Percentiles rank a stretch among this genome's conserved stretches.
Conservation (phyloP, 2,888 invertebrate species). For the Lasius fuliginosus region DNA sequence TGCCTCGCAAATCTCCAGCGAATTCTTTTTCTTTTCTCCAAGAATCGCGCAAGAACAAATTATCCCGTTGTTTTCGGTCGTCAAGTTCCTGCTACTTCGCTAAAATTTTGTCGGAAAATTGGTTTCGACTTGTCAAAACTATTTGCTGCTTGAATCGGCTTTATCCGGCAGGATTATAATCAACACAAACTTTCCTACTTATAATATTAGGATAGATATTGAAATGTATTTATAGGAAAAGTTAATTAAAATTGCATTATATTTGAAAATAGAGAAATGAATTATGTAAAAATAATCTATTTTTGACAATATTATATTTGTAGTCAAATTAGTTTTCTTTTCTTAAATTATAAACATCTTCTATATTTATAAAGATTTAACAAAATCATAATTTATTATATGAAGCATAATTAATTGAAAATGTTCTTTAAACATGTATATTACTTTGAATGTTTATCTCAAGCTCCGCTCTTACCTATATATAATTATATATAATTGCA, state of each 20-base stretch:
- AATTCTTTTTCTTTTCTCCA: slow-evolving; percentile 20
- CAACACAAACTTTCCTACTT: neutral
- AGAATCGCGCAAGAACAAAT: slow-evolving; percentile 15
- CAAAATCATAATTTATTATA: neutral
- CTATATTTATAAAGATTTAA: neutral
- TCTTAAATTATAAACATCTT: neutral
- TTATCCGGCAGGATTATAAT: slow-evolving; percentile 5
- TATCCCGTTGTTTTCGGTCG: slow-evolving; percentile 34
- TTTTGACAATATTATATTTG: neutral
- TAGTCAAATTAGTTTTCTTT: neutral
- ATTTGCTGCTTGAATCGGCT: slow-evolving; percentile 24
- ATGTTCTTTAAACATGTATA: neutral
- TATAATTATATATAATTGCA: neutral
- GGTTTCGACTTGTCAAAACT: slow-evolving; percentile 35
- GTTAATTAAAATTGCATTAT: neutral
- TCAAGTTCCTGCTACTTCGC: neutral
- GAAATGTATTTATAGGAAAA: neutral
- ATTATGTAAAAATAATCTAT: neutral
- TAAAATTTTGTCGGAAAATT: slow-evolving; percentile 2
- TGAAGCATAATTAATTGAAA: neutral
- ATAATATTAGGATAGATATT: neutral
- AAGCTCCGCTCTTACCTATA: neutral
- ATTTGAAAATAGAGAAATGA: neutral
- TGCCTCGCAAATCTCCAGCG: slow-evolving; percentile 9
- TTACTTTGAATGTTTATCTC: slow-evolving; percentile 4